Base-by-base conservation (phyloP, 2,888 invertebrate genomes). In the Eulithis prunata region DNA sequence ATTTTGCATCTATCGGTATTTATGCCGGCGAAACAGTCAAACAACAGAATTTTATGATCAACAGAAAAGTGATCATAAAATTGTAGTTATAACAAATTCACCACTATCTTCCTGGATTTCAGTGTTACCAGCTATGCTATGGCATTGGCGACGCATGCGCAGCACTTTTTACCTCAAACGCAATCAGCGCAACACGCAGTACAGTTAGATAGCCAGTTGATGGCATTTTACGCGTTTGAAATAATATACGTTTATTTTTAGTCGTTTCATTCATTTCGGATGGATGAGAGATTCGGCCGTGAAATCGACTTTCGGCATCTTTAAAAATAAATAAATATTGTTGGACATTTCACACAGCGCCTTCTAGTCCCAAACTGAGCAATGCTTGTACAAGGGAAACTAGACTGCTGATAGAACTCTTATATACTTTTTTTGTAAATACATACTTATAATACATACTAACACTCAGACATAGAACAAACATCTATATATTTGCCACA, bases 181-280 rank as follows among this genome's bases (percentile, higher is more conserved):
- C 80, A 81, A 80, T 83, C 82, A 83, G 79, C 78, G 76, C 81
- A 78, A 73, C 78, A 73, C 75, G 70, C 72, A 52, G 74, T 81
- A 87, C 87, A 85, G 87, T 86, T 86, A 59, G 43, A 59, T 43
- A 85, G 69, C 69, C 69, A 74, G 70, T 71, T 74, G 70, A 68
- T 71, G 14, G 72, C 73, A 75, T 80, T 41, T 77, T 55, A 78
- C 75, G 73, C 73, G 76, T 64, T 78, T 53, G n/a, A 63, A 21
- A 59, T 32, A 51, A 59, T 11, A 13, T n/a, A 52, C 41, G 21
- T 11, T 8, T 57, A 21, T 52, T 45, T 59, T 38, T 41, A 41
- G 10, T 10, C 0, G 43, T 45, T 45, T 21, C 56, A 53, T 52
- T 45, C 14, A 53, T 53, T 59, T 58, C 5, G 4, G 43, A 28